Evolutionary conservation across 2,888 invertebrate species (phyloP).

Genomic region (Netelia fuscicornis): DNA sequence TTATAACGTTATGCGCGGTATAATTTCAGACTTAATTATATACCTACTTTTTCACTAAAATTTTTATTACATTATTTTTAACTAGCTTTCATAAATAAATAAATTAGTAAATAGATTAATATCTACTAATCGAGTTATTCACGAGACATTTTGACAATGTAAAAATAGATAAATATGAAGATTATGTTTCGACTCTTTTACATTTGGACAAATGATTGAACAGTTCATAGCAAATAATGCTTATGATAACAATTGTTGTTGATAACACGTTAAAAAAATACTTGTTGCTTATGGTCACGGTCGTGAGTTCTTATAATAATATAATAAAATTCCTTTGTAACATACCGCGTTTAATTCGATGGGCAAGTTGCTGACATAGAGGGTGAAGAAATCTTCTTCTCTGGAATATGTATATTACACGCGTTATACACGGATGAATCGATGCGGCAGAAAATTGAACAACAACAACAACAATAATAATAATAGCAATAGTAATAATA

Average conservation of each 20-base stretch:
- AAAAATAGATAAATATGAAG: not conserved
- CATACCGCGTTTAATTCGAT: constrained; percentile 75
- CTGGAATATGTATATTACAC: constrained; percentile 17
- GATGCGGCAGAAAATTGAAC: not conserved
- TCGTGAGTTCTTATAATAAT: constrained; percentile 16
- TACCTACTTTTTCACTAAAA: not conserved
- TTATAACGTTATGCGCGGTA: not conserved
- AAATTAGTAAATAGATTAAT: too few relatives aligned
- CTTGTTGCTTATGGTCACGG: not conserved
- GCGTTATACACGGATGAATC: not conserved
- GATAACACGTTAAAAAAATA: not conserved
- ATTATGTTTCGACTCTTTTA: not conserved
- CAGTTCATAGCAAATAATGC: too few relatives aligned
- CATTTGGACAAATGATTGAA: too few relatives aligned
- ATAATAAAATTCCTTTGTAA: not conserved
- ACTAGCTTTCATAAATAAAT: not conserved
- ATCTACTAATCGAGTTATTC: too few relatives aligned
- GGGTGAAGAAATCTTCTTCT: constrained; percentile 33
- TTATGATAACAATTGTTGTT: too few relatives aligned
- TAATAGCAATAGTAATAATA: not conserved
- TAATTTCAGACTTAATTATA: not conserved
- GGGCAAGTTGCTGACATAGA: constrained; percentile 77
- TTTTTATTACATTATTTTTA: constrained; percentile 1
- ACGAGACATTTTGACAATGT: too few relatives aligned
- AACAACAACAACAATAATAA: constrained; percentile 17